Evolutionary conservation across 2,888 invertebrate species (phyloP).

Genomic region (Drosophila stalkeri): DNA sequence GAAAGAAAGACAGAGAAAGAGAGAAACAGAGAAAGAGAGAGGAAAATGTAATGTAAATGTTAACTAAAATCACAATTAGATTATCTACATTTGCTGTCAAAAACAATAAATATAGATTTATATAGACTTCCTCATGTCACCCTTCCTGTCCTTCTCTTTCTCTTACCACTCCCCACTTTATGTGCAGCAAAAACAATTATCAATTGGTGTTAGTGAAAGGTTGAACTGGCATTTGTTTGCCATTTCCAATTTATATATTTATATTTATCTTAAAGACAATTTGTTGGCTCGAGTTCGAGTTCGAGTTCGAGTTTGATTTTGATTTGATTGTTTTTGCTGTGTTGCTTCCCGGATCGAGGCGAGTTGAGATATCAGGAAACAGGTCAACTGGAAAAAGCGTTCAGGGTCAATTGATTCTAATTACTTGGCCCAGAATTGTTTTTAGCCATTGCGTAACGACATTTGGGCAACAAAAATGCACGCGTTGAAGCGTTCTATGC

Average conservation of each 20-base stretch:
- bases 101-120: not conserved
- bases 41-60: not conserved
- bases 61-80: not conserved
- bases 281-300: slow-evolving; percentile 18
- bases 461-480: slow-evolving; percentile 26
- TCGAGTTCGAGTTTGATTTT: slow-evolving; percentile 32
- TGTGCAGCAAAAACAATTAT: not conserved
- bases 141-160: not conserved
- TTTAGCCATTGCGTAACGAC: slow-evolving; percentile 20
- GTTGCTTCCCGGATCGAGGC: slow-evolving; percentile 1
- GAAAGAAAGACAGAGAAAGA: too few species aligned
- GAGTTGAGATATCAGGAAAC: slow-evolving; percentile 55
- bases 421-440: slow-evolving; percentile 55
- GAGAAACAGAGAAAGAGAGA: too few species aligned
- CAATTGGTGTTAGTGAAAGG: slow-evolving; percentile 15
- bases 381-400: slow-evolving; percentile 71
- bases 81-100: not conserved
- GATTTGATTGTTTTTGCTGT: slow-evolving; percentile 44
- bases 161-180: not conserved
- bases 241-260: slow-evolving; percentile 31
- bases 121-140: not conserved
- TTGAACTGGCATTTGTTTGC: slow-evolving; percentile 29
- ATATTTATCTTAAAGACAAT: slow-evolving; percentile 48
- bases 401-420: slow-evolving; percentile 74
- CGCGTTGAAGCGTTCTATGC: slow-evolving; percentile 60